phyloP scores from a whole-genome alignment of 2,797 vertebrate genomes.

The Pipistrellus nathusii region DNA sequence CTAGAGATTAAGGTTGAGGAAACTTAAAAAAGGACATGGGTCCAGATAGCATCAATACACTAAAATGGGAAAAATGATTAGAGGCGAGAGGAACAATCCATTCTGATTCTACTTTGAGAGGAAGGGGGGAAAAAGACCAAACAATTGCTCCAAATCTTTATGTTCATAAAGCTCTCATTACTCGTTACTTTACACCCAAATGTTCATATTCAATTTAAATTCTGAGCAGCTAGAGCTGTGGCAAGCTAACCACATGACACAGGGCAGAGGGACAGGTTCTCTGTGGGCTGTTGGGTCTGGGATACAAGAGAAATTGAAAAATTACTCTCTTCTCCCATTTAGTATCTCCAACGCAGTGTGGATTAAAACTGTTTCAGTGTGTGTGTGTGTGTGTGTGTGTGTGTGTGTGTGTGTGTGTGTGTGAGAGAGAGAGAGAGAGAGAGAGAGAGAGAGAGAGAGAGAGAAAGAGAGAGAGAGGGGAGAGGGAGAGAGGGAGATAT shows the following conservation, averaged over 20 bases:
- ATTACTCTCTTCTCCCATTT: slow-evolving; percentile 9
- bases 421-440: not conserved
- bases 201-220: slow-evolving; percentile 37
- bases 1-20: slow-evolving; percentile 70
- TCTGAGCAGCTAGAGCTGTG: not conserved
- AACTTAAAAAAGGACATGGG: slow-evolving; percentile 64
- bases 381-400: no score
- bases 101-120: slow-evolving; percentile 32
- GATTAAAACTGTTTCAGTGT: not conserved
- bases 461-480: not conserved
- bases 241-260: slow-evolving; percentile 5
- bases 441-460: no score
- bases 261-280: not conserved
- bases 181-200: slow-evolving; percentile 3
- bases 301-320: not conserved
- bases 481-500: not conserved
- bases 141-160: slow-evolving; percentile 53
- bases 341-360: not conserved
- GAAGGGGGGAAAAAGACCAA: not conserved
- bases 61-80: slow-evolving; percentile 71
- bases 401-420: not conserved
- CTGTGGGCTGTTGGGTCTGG: slow-evolving; percentile 23
- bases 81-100: slow-evolving; percentile 53
- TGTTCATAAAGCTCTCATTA: slow-evolving; percentile 32
- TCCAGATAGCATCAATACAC: slow-evolving; percentile 59